These are phyloP conservation scores for Ophthalmolycus amberensis DNA, from an alignment of 2,113 vertebrate species.

Conservation along the genomic window DNA sequence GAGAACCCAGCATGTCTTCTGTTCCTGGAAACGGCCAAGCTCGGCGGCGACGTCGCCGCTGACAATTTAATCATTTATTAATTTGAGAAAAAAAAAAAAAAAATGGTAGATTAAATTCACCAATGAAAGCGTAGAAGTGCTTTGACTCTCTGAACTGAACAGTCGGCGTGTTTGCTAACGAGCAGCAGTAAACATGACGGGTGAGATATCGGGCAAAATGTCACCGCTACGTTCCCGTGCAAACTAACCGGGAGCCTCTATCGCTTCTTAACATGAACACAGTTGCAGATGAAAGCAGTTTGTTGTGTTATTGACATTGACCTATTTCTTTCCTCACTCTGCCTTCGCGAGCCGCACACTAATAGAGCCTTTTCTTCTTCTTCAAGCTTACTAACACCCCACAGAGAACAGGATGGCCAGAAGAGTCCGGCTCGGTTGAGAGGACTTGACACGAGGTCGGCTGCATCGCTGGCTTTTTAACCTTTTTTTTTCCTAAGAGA, in stretches of 20 bases:
- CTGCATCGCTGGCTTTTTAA: neutral
- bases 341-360: constrained; percentile 22
- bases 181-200: neutral
- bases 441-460: constrained; percentile 15
- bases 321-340: constrained; percentile 48
- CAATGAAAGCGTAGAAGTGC: neutral
- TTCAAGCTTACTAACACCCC: constrained; percentile 17
- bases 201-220: neutral
- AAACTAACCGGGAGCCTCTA: neutral
- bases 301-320: constrained; percentile 65
- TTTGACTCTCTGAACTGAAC: neutral
- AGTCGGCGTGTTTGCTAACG: neutral
- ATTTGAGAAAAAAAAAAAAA: neutral
- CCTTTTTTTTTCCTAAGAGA: neutral
- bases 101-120: neutral
- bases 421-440: constrained; percentile 5
- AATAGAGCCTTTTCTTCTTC: constrained; percentile 42
- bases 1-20: neutral
- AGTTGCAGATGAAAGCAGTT: constrained; percentile 40
- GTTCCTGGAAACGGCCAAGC: neutral
- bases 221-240: neutral
- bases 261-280: constrained; percentile 17
- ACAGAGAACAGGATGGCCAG: neutral
- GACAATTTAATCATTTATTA: neutral
- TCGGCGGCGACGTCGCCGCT: too few relatives aligned